Evolutionary conservation across 2,797 vertebrate genomes (phyloP).

Genomic region (Channa striata): DNA sequence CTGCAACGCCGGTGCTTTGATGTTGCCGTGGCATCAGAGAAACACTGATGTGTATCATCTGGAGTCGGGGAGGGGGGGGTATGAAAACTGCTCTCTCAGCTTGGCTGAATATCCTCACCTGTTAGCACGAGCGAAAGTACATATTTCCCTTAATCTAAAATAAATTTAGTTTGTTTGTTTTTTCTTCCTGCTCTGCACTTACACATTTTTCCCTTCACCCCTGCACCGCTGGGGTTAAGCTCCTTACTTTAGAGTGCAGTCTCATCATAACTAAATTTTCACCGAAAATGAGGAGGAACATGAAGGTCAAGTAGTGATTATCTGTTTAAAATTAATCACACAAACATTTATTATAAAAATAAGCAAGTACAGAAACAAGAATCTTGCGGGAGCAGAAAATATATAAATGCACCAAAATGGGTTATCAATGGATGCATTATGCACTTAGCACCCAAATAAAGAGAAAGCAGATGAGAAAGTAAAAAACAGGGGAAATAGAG

Average conservation of each 20-base stretch:
- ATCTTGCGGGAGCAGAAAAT: not conserved
- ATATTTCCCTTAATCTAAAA: conserved; percentile 42
- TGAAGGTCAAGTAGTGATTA: conserved; percentile 43
- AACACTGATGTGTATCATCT: conserved; percentile 11
- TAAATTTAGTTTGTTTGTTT: conserved; percentile 27
- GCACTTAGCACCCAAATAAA: conserved; percentile 35
- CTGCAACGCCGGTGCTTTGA: conserved; percentile 51
- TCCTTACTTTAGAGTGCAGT: conserved; percentile 9
- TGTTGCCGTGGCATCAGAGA: conserved; percentile 25
- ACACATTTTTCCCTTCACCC: conserved; percentile 28
- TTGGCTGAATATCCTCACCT: conserved; percentile 28
- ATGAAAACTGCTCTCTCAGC: conserved; percentile 17
- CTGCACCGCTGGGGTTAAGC: conserved; percentile 17
- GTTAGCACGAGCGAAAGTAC: conserved; percentile 28
- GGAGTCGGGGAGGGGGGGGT: not conserved
- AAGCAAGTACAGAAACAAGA: conserved; percentile 16
- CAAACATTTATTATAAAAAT: conserved; percentile 12
- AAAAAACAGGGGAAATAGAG: conserved; percentile 37
- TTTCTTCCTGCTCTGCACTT: conserved; percentile 28
- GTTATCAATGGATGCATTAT: conserved; percentile 34
- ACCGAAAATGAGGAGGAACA: conserved; percentile 19
- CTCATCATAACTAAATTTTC: conserved; percentile 22
- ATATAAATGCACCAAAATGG: conserved; percentile 8
- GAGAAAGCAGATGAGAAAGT: conserved; percentile 36
- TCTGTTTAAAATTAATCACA: conserved; percentile 26